Evolutionary conservation across 1,140 invertebrate genomes (phyloP).

Genomic region (Aphis craccivora): DNA sequence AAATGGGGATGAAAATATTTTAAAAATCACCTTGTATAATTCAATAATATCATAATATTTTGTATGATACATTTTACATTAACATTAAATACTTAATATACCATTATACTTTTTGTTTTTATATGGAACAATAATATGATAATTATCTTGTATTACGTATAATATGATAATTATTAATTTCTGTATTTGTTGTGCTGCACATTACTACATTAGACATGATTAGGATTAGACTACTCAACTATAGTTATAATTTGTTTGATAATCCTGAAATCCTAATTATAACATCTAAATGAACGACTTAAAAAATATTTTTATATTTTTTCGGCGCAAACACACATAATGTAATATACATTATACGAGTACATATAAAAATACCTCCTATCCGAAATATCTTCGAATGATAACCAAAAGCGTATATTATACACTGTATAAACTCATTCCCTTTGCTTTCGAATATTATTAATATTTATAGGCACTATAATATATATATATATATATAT

Average conservation of each 20-base stretch:
- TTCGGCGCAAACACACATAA: not conserved
- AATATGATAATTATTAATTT: too few relatives aligned
- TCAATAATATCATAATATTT: too few relatives aligned
- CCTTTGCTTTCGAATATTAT: not conserved
- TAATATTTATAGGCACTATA: constrained; percentile 11
- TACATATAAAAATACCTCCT: not conserved
- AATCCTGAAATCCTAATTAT: not conserved
- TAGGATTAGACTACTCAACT: not conserved
- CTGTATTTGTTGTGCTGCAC: not conserved
- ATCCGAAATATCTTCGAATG: not conserved
- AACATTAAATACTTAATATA: too few relatives aligned
- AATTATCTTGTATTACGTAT: not conserved
- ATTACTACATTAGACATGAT: not conserved
- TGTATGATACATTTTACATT: too few relatives aligned
- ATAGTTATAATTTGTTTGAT: not conserved
- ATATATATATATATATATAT: too few relatives aligned
- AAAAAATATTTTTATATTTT: not conserved
- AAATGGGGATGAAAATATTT: not conserved
- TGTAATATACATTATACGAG: not conserved
- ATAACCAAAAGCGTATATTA: not conserved
- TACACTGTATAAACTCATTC: not conserved
- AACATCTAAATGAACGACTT: not conserved
- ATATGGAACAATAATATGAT: not conserved
- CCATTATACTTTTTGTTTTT: not conserved
- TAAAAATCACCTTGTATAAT: not conserved